Evolutionary conservation across 2,113 vertebrate species (phyloP).

Genomic region (Nycticebus coucang): DNA sequence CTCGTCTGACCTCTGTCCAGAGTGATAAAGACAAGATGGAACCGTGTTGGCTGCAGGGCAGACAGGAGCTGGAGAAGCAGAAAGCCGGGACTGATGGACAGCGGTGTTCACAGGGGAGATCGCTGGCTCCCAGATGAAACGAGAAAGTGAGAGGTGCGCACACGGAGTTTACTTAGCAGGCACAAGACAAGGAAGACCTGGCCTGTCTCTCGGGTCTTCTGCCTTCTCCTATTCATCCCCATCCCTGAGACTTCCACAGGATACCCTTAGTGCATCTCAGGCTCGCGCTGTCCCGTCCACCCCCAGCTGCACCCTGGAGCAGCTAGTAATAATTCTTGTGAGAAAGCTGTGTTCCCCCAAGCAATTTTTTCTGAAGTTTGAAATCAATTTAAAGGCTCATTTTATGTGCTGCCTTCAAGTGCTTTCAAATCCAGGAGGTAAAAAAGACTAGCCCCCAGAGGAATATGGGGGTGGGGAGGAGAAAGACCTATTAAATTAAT

Average conservation of each 20-base stretch:
- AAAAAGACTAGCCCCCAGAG: neutral
- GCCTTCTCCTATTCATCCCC: neutral
- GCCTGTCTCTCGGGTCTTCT: neutral
- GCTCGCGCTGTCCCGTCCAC: neutral
- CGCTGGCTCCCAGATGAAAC: neutral
- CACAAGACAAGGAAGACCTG: neutral
- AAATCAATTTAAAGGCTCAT: constrained; percentile 37
- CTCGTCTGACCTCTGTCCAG: constrained; percentile 22
- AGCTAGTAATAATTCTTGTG: neutral
- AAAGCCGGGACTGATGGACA: neutral
- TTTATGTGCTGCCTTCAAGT: neutral
- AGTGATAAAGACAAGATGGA: neutral
- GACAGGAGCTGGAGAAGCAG: neutral
- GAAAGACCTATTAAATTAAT: constrained; percentile 4
- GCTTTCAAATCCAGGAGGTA: neutral
- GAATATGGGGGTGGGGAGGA: neutral
- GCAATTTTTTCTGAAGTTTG: constrained; percentile 16
- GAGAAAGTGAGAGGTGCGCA: neutral
- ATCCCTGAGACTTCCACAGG: neutral
- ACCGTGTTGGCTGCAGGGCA: neutral
- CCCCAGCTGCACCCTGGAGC: neutral
- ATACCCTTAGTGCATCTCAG: neutral
- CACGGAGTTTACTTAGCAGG: neutral
- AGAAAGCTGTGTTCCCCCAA: neutral
- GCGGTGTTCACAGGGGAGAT: neutral